phyloP scores from a whole-genome alignment of 2,888 invertebrate genomes.

The Orthosia cruda region DNA sequence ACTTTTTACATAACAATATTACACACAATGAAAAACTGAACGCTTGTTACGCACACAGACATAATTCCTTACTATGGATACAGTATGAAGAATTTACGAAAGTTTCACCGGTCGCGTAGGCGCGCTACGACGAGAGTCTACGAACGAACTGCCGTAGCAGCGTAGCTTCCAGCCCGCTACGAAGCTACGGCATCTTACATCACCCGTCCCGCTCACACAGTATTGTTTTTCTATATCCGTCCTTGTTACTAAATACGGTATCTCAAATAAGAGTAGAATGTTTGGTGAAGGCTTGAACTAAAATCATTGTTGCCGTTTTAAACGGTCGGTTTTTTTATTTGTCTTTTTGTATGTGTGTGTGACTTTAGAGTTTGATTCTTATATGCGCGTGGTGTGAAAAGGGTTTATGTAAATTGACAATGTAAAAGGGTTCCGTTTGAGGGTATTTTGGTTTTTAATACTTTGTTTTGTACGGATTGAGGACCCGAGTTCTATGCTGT shows the following conservation, averaged over 20 bases:
- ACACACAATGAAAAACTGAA: conserved; percentile 73
- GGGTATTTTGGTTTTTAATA: conserved; percentile 61
- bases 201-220: conserved; percentile 64
- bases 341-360: conserved; percentile 52
- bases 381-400: conserved; percentile 60
- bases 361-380: conserved; percentile 61
- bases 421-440: conserved; percentile 59
- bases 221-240: conserved; percentile 67
- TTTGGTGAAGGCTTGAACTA: conserved; percentile 85
- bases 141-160: conserved; percentile 85
- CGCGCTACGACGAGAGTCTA: conserved; percentile 83
- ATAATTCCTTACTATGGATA: conserved; percentile 70
- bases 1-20: conserved; percentile 89
- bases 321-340: conserved; percentile 72
- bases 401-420: conserved; percentile 67
- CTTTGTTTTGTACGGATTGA: conserved; percentile 44
- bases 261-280: conserved; percentile 81
- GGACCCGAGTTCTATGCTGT: conserved; percentile 40
- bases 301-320: conserved; percentile 87
- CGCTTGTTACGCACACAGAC: conserved; percentile 75
- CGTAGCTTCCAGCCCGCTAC: conserved; percentile 77
- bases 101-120: conserved; percentile 75
- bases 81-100: conserved; percentile 55
- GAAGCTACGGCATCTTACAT: conserved; percentile 73
- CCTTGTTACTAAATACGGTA: conserved; percentile 78